Base-by-base conservation (phyloP, 2,888 invertebrate species). In the Sphaerolaimus hirsutus region DNA sequence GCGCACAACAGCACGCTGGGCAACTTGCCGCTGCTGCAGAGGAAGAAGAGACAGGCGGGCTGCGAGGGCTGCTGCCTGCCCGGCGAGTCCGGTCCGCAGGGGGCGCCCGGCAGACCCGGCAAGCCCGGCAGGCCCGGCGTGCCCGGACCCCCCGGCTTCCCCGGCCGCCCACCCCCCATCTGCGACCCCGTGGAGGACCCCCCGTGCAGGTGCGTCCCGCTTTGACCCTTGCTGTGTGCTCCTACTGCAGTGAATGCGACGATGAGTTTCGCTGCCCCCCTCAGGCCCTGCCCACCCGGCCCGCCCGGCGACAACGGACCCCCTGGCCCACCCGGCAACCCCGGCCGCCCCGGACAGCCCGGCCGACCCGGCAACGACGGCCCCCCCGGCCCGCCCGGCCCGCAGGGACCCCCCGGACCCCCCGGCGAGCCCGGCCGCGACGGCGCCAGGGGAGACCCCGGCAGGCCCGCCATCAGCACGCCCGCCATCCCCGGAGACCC, bases 401-500 rank as follows among this genome's bases (percentile, higher is more conserved):
- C 42, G 2, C 42, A 42, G 22, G 60, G 60, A 41, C 56, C 55
- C 32, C 56, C 57, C 10, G 60, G 60, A 46, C 52, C 51, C 27
- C 48, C 54, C 10, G 60, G 60, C 38, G 56, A 57, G 25, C 21
- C 46, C 1, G 59, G 59, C 41, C 51, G 60, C 32, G 59, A 59
- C 41, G 61, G 61, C 44, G 52, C 57, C 24, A 51, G 58, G 19
- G 61, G 61, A 49, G 58, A 61, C 36, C 57, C 55, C 19, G 61
- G 61, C 49, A 48, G 60, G 42, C 60, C 61, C 1, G 61, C 61
- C 35, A 56, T 59, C 49, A 56, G 58, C 17, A 59, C 58, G 2
- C 61, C 61, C 5, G 57, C 58, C 7, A 45, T 57, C n/a, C 61
- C 61, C 24, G 61, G 61, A 53, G 60, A 59, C 48, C 57, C 59